phyloP scores from a whole-genome alignment of 1,140 invertebrate genomes.

The Mizuhopecten yessoensis region DNA sequence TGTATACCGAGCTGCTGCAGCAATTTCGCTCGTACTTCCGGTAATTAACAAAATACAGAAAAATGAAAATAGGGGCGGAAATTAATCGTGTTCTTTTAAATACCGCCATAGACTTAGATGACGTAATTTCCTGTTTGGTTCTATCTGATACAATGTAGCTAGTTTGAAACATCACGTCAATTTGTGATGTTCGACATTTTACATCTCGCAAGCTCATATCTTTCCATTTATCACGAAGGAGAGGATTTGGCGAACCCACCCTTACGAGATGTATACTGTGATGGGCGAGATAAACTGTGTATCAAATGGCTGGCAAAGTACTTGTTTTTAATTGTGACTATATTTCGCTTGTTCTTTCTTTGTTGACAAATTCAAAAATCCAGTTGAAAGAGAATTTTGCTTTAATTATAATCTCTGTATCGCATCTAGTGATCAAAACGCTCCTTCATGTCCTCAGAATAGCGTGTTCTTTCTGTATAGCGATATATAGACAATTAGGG shows the following conservation, averaged over 20 bases:
- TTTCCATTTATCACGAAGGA: slow-evolving; percentile 1
- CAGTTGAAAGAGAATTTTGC: not conserved
- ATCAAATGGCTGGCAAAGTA: not conserved
- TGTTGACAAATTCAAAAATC: slow-evolving; percentile 13
- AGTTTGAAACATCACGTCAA: not conserved
- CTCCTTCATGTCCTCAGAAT: not conserved
- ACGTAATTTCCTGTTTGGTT: not conserved
- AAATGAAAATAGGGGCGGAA: slow-evolving; percentile 10
- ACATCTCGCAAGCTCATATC: not conserved
- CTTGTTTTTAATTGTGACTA: not conserved
- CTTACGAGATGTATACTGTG: not conserved
- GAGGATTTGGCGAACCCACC: slow-evolving; percentile 11
- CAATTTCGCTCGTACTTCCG: not conserved
- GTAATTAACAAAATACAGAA: slow-evolving; percentile 18
- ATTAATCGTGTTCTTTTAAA: slow-evolving; percentile 36
- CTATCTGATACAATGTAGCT: not conserved
- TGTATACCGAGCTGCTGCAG: not conserved
- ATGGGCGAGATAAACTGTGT: not conserved
- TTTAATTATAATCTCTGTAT: slow-evolving; percentile 3
- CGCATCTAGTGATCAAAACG: not conserved
- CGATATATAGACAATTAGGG: not conserved
- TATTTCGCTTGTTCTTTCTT: not conserved
- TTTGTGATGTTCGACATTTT: slow-evolving; percentile 24
- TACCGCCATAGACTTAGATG: slow-evolving; percentile 1
- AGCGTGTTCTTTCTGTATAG: not conserved